phyloP scores from a whole-genome alignment of 2,113 vertebrate species.

The Chaenogobius annularis region DNA sequence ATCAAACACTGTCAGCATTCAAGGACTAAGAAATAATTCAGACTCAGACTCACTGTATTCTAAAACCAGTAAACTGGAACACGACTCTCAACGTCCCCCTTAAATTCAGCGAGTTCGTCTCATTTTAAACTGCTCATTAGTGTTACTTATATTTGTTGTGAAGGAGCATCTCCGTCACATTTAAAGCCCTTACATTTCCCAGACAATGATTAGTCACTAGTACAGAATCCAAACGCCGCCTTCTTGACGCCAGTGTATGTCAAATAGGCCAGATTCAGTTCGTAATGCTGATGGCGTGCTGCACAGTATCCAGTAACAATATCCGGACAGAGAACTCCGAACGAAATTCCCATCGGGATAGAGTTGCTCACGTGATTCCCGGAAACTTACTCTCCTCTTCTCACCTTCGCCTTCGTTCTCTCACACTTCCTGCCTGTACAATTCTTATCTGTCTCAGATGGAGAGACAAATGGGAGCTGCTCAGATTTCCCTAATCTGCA shows the following conservation, averaged over 20 bases:
- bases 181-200: constrained; percentile 7
- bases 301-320: constrained; percentile 19
- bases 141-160: background rate
- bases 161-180: constrained; percentile 7
- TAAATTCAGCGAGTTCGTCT: background rate
- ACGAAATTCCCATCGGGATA: constrained; percentile 28
- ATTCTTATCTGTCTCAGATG: constrained; percentile 62
- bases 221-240: constrained; percentile 13
- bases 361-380: constrained; percentile 44
- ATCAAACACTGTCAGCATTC: background rate
- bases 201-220: constrained; percentile 10
- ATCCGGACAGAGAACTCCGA: constrained; percentile 31
- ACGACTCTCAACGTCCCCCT: too few relatives aligned
- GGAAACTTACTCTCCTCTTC: constrained; percentile 57
- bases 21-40: background rate
- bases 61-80: background rate
- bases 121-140: background rate
- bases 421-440: constrained; percentile 46
- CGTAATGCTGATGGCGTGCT: constrained; percentile 16
- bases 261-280: constrained; percentile 43
- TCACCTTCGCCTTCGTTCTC: constrained; percentile 53
- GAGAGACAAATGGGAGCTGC: constrained; percentile 56
- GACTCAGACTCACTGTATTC: background rate
- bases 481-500: constrained; percentile 59
- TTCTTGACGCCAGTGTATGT: constrained; percentile 30